Evolutionary conservation across 1,140 invertebrate species (phyloP), one percentile per base, ranked within the genome.

Genomic region (Callitettix versicolor): DNA sequence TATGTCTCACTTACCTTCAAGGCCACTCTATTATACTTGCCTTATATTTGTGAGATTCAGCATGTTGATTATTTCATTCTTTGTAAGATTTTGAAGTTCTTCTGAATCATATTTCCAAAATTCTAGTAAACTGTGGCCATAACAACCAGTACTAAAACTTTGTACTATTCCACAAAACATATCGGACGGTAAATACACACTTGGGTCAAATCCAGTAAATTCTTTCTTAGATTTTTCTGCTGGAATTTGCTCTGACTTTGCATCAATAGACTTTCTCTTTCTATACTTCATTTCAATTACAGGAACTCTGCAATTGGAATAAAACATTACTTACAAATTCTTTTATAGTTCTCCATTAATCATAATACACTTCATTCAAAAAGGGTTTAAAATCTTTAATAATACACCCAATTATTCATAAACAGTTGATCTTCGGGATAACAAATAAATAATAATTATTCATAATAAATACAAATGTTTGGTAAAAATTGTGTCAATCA

Each of bases 91-190:
- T 12, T 65, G 64, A 40, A 86, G 79, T 42, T 70, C 53, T 15
- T 68, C 67, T 30, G 67, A 65, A 65, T 83, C 71, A 63, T 75
- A 84, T 22, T 78, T 71, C 83, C 83, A 88, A 56, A 88, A 69
- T 64, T 87, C 83, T 46, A 85, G 67, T 58, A 87, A 73, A 69
- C 79, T 86, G 57, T 73, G 68, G 55, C 80, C 64, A 40, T 80
- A 71, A 63, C 85, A 88, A 34, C 71, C 73, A 46, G 67, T 69
- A 36, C 75, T 70, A 57, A 84, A 72, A 44, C 61, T 75, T 53
- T 78, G 68, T 15, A 81, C 58, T 55, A 82, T 67, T 43, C 64
- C 61, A 65, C 81, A 84, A 63, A 82, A 84, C 38, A 78, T 60
- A 2, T 72, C 64, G 48, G 69, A 62, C 56, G 71, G 67, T 0